A percentile compares a stretch with the other conserved stretches of the same genome.
Evolutionary conservation across 2,888 invertebrate species (phyloP).

Genomic region (Muschampia plurimacula): DNA sequence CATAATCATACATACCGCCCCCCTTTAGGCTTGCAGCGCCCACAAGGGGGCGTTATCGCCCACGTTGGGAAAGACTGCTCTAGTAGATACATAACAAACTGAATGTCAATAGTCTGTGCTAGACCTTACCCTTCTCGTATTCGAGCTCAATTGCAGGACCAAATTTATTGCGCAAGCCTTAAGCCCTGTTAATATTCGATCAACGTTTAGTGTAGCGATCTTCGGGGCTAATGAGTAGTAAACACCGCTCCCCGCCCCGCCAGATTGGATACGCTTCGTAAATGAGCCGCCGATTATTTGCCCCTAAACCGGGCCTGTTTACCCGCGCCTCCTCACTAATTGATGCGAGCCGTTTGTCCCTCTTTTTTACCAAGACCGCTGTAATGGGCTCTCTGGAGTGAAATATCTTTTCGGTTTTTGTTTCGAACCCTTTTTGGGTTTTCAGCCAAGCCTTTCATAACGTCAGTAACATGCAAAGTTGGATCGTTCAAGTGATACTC

Average conservation of each 20-base stretch:
- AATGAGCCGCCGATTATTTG: slow-evolving; percentile 77
- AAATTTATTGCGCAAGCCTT: slow-evolving; percentile 18
- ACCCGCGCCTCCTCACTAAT: slow-evolving; percentile 71
- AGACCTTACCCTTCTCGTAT: slow-evolving; percentile 5
- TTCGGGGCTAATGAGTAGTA: slow-evolving; percentile 76
- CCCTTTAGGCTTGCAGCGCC: too few species aligned
- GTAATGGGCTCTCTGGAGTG: slow-evolving; percentile 72
- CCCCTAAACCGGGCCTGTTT: slow-evolving; percentile 66
- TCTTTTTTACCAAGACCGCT: slow-evolving; percentile 69
- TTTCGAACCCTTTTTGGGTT: slow-evolving; percentile 43
- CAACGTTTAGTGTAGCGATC: slow-evolving; percentile 54
- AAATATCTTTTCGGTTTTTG: slow-evolving; percentile 68
- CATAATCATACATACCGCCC: too few species aligned
- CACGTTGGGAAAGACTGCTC: too few species aligned
- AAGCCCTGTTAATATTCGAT: slow-evolving; percentile 39
- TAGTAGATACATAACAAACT: background rate
- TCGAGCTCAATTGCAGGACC: background rate
- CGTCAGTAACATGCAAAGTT: slow-evolving; percentile 34
- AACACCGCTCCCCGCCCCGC: slow-evolving; percentile 54
- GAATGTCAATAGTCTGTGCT: background rate
- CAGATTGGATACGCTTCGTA: slow-evolving; percentile 57
- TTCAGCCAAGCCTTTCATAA: slow-evolving; percentile 40
- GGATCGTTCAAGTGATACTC: slow-evolving; percentile 23
- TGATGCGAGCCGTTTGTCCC: slow-evolving; percentile 65
- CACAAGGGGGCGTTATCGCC: too few species aligned